These are phyloP conservation scores for Paedocypris micromegethes DNA, from an alignment of 2,797 vertebrate genomes.

Conservation along the genomic window DNA sequence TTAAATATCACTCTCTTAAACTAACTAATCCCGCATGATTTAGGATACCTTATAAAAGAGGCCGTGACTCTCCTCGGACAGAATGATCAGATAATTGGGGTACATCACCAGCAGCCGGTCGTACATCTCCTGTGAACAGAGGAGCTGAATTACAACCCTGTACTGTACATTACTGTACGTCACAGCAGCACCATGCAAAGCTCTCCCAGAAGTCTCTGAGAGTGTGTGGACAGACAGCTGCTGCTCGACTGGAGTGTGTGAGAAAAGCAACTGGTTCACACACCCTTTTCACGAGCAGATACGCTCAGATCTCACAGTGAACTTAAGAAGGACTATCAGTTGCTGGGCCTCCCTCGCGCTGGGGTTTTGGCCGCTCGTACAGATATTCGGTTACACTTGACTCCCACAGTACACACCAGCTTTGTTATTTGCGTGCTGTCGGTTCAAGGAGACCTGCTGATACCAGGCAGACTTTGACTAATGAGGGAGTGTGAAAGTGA, in stretches of 20 bases:
- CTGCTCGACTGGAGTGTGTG: conserved; percentile 63
- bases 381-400: conserved; percentile 15
- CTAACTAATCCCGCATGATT: neutral
- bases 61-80: conserved; percentile 77
- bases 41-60: conserved; percentile 86
- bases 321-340: conserved; percentile 35
- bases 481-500: conserved; percentile 27
- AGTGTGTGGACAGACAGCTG: conserved; percentile 73
- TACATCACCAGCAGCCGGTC: conserved; percentile 88
- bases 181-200: neutral
- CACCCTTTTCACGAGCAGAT: conserved; percentile 54
- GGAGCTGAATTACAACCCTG: neutral
- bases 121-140: conserved; percentile 75
- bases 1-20: too few species aligned
- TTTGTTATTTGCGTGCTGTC: conserved; percentile 19
- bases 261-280: conserved; percentile 61
- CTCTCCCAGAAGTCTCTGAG: conserved; percentile 52
- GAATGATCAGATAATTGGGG: conserved; percentile 82
- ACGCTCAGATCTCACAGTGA: conserved; percentile 23
- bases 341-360: conserved; percentile 21
- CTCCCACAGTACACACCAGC: neutral
- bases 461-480: conserved; percentile 30
- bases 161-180: too few species aligned
- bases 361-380: conserved; percentile 23
- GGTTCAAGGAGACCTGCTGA: conserved; percentile 29